Percentiles rank a stretch among this genome's conserved stretches.
phyloP scores from a whole-genome alignment of 2,113 vertebrate genomes.

The Engraulis encrasicolus region DNA sequence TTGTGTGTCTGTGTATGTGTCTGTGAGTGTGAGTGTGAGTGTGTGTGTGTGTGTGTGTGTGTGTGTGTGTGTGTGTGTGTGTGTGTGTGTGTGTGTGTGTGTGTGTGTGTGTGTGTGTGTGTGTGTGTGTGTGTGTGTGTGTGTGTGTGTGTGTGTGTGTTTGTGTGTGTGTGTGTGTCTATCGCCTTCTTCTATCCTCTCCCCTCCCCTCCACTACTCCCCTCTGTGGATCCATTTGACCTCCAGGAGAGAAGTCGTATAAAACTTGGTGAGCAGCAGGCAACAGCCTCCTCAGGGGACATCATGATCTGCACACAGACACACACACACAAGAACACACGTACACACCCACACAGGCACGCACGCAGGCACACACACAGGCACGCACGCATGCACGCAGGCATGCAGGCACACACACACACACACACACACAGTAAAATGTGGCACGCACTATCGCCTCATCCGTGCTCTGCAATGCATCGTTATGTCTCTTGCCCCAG shows the following conservation, averaged over 20 bases:
- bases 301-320: not conserved
- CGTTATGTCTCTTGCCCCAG: not conserved
- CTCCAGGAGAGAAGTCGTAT: not conserved
- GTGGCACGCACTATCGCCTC: not conserved
- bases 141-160: not conserved
- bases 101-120: not conserved
- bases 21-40: not conserved
- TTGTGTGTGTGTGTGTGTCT: not conserved
- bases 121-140: not conserved
- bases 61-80: not conserved
- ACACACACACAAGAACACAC: too few relatives aligned
- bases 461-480: not conserved
- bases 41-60: not conserved
- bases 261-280: not conserved
- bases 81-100: not conserved
- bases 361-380: too few relatives aligned
- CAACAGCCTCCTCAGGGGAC: not conserved
- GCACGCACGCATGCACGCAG: too few relatives aligned
- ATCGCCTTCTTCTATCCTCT: not conserved
- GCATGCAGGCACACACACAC: too few relatives aligned
- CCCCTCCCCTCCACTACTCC: not conserved
- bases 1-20: not conserved
- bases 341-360: too few relatives aligned
- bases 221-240: not conserved
- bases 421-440: not conserved